Percentiles rank a stretch among this genome's conserved stretches.
These are phyloP conservation scores for Archips xylosteana DNA, from an alignment of 2,888 invertebrate genomes.

Conservation along the genomic window DNA sequence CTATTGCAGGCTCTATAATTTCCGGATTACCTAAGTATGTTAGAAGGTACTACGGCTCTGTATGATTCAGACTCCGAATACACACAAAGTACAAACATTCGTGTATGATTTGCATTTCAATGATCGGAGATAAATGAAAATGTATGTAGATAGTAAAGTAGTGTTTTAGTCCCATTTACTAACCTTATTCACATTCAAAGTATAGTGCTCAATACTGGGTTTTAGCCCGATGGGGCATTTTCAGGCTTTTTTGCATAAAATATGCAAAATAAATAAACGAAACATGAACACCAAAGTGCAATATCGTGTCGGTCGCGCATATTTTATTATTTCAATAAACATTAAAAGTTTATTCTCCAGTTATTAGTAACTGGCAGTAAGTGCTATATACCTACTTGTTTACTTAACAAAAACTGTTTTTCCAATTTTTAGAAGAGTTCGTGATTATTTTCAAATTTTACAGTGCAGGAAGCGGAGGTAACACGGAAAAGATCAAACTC, in stretches of 20 bases:
- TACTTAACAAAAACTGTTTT: neutral
- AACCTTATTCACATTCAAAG: neutral
- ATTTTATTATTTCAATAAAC: constrained; percentile 25
- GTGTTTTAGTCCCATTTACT: neutral
- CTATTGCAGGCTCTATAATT: neutral
- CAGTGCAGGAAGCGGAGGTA: neutral
- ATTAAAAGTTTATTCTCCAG: constrained; percentile 3
- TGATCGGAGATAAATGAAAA: too few relatives aligned
- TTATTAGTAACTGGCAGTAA: neutral
- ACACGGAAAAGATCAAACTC: constrained; percentile 4
- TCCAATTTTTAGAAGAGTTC: neutral
- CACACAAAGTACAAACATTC: too few relatives aligned
- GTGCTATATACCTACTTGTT: neutral
- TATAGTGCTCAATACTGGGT: neutral
- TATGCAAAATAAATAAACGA: constrained; percentile 11
- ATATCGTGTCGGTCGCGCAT: constrained; percentile 9
- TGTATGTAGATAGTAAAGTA: too few relatives aligned
- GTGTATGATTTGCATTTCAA: too few relatives aligned
- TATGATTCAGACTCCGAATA: too few relatives aligned
- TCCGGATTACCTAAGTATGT: neutral
- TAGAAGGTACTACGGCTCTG: neutral
- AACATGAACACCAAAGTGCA: constrained; percentile 13
- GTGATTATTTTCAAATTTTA: neutral
- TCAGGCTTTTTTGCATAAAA: constrained; percentile 4
- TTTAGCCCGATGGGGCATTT: neutral